Evolutionary conservation across 2,888 invertebrate species (phyloP), one percentile per base, ranked within the genome.

Genomic region (Mechanitis messenoides): DNA sequence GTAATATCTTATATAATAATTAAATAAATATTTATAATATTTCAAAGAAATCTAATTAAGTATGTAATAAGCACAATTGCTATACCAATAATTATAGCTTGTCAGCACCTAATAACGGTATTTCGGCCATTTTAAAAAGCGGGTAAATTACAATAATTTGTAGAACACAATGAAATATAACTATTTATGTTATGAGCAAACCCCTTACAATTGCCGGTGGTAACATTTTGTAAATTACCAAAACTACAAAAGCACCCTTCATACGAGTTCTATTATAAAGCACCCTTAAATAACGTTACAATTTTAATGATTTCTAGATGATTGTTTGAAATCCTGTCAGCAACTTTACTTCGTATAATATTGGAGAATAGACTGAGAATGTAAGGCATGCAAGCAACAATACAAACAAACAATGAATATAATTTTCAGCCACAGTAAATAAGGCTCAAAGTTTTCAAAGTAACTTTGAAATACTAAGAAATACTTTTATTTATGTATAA

Each of bases 181-280:
- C 83, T 84, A 85, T 84, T 84, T 81, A 77, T 78, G 79, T 74
- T 71, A 67, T 71, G 67, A 70, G 65, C 72, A 68, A 68, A 68
- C 72, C 72, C 75, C 72, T 42, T 58, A 65, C 70, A 69, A 72
- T 71, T 72, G 71, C 72, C 74, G 75, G 75, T 76, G 74, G 78
- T 76, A 78, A 78, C 79, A 76, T 81, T 79, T 75, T 77, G 79
- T 81, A 82, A 83, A 85, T 87, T 84, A 79, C 83, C 84, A 78
- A 74, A 74, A 72, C 72, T 69, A 67, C 69, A 84, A 80, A 84
- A 85, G 72, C 80, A 81, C 74, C 87, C 79, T 77, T 81, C 78
- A 88, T 89, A 80, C 85, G 78, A 84, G 74, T 71, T 76, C 81
- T 75, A 88, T 89, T 89, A 88, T 85, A 83, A 83, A 78, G 75